Evolutionary conservation across 2,113 vertebrate species (phyloP).

Genomic region (Setophaga petechia): DNA sequence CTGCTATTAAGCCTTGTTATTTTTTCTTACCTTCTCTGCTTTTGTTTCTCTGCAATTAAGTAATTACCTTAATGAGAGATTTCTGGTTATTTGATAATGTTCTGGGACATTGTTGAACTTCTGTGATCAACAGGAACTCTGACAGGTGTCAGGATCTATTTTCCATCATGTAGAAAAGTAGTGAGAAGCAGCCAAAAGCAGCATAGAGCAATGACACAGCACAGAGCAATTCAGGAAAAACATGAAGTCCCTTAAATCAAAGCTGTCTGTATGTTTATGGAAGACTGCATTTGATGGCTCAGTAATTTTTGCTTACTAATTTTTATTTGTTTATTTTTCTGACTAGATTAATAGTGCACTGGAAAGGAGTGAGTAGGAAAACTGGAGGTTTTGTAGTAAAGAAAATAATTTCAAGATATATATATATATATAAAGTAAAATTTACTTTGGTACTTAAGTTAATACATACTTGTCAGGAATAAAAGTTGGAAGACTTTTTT

Average conservation of each 20-base stretch:
- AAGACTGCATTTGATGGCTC: neutral
- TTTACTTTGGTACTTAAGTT: neutral
- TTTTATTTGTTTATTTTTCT: neutral
- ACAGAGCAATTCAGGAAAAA: neutral
- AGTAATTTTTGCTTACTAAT: neutral
- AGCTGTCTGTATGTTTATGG: neutral
- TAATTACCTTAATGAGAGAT: conserved; percentile 5
- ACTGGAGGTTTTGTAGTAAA: neutral
- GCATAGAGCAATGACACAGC: neutral
- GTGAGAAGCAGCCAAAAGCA: neutral
- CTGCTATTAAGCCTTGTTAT: neutral
- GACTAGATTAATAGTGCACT: neutral
- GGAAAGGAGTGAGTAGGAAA: neutral
- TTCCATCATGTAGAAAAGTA: neutral
- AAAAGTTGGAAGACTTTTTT: neutral
- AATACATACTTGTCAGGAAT: neutral
- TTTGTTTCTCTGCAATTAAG: neutral
- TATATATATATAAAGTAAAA: neutral
- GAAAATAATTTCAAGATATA: neutral
- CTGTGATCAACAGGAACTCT: neutral
- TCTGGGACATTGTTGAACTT: neutral
- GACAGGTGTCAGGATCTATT: neutral
- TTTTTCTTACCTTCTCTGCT: neutral
- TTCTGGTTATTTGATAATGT: neutral
- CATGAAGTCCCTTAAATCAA: neutral